Evolutionary conservation across 2,888 invertebrate genomes (phyloP), one percentile per base, ranked within the genome.

Genomic region (Pediacus dermestoides): DNA sequence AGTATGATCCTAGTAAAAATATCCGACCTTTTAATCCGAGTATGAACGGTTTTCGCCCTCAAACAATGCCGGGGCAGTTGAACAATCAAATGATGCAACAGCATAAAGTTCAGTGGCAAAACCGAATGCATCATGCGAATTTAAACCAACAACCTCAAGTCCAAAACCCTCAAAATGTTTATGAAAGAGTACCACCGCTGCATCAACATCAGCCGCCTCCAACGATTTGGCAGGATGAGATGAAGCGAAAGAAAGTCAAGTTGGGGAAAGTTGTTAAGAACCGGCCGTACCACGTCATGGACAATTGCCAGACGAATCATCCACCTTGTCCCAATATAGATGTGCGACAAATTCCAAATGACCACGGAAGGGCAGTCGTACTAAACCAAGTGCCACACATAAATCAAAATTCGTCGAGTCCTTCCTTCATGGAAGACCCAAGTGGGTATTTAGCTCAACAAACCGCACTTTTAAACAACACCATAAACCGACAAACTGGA

Each of bases 351-450:
- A 71, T 77, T 48, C 73, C 68, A 15, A 59, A 58, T 48, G 75
- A 74, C 41, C 67, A 66, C 31, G 52, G 44, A 43, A 60, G 70
- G 44, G 63, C 68, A 3, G 52, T 63, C 15, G 57, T 64, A 34
- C 56, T 63, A 28, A 61, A 62, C 44, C 63, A 65, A 35, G 51
- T 60, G 39, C 53, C 58, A 13, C 64, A 61, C 39, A 55, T 54
- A 25, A 54, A 47, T 13, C 64, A 64, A 42, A 55, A 42, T 38
- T 50, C 62, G 14, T 51, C 66, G 13, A 73, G 80, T 47, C 88
- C 88, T 1, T 90, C 90, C 16, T 92, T 91, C 63, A 81, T 92
- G 75, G 92, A 93, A 52, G 91, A 93, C 68, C 91, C 92, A 0
- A 87, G 84, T 58, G 92, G 90, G 2, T 93, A 90, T 69, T 72